A percentile compares a stretch with the other conserved stretches of the same genome.
phyloP scores from a whole-genome alignment of 2,113 vertebrate species.

The Bucco capensis region DNA sequence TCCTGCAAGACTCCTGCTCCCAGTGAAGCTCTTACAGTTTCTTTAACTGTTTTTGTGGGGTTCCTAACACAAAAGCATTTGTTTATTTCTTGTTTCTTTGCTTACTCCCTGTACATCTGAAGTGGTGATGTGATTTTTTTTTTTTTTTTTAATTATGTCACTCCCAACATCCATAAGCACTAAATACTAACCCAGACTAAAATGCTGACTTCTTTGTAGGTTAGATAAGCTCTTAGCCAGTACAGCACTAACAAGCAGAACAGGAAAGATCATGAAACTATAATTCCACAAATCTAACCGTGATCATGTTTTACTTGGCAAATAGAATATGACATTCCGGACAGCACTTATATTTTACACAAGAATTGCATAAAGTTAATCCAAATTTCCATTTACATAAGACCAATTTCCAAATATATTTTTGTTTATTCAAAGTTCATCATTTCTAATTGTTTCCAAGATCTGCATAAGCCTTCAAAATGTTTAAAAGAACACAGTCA shows the following conservation, averaged over 20 bases:
- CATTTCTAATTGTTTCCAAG: neutral
- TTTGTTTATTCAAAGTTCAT: neutral
- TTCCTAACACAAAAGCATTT: neutral
- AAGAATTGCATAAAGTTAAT: neutral
- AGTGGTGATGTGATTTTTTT: neutral
- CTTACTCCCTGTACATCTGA: neutral
- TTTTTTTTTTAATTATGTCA: neutral
- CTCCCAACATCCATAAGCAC: neutral
- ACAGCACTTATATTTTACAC: neutral
- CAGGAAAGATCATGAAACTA: neutral
- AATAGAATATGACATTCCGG: neutral
- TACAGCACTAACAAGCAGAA: neutral
- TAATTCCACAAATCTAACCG: neutral
- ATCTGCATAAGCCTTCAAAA: neutral
- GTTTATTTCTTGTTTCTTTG: neutral
- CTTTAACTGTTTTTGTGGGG: neutral
- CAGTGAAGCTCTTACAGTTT: neutral
- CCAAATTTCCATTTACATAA: neutral
- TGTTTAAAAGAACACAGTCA: neutral
- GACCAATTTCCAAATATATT: neutral
- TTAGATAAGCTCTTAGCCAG: neutral
- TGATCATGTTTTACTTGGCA: neutral
- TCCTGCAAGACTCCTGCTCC: neutral
- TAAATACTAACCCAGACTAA: neutral
- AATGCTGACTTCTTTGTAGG: neutral